Evolutionary conservation across 2,797 vertebrate species (phyloP).

Genomic region (Hozukius guyotensis): DNA sequence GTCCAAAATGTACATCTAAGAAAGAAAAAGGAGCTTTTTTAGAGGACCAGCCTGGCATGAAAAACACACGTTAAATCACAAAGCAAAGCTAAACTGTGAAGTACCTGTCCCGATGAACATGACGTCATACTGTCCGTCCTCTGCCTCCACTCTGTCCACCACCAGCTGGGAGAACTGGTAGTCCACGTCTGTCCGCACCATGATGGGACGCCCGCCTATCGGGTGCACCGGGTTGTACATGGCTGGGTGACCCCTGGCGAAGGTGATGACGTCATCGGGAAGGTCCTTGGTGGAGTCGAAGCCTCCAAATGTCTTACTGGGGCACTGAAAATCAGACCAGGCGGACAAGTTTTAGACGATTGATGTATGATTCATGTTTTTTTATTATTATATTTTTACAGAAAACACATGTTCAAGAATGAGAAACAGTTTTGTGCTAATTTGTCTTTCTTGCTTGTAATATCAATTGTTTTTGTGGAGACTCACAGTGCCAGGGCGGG

Average conservation of each 20-base stretch:
- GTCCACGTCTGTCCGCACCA: conserved; percentile 95
- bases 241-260: conserved; percentile 95
- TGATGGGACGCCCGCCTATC: conserved; percentile 93
- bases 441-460: neutral
- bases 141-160: conserved; percentile 96
- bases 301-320: conserved; percentile 97
- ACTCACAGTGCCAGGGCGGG: conserved; percentile 97
- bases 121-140: conserved; percentile 98
- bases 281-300: conserved; percentile 98
- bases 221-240: conserved; percentile 97
- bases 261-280: conserved; percentile 98
- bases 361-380: neutral
- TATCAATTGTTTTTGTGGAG: neutral
- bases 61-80: neutral
- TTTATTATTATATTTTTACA: no score
- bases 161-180: conserved; percentile 98
- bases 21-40: neutral
- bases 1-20: neutral
- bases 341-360: neutral
- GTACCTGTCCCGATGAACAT: conserved; percentile 99
- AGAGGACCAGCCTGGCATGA: neutral
- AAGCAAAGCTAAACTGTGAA: neutral
- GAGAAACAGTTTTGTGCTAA: neutral
- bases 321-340: conserved; percentile 83
- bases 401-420: neutral